These are phyloP conservation scores for Triops cancriformis DNA, from an alignment of 1,140 invertebrate genomes.

Conservation along the genomic window DNA sequence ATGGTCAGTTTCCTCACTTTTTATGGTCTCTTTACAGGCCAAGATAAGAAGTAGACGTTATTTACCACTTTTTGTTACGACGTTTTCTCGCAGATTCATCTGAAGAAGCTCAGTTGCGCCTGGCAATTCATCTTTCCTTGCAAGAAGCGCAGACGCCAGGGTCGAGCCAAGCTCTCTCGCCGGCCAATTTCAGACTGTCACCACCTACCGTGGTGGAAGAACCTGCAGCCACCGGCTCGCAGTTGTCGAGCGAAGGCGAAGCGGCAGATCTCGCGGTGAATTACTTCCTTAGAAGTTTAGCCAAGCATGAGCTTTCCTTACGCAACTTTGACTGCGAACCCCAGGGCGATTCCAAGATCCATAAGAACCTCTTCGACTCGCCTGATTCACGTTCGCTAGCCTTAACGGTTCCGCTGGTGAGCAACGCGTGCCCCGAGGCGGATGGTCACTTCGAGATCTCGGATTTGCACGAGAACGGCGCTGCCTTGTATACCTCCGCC, in stretches of 20 bases:
- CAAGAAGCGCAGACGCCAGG: conserved; percentile 36
- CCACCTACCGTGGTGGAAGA: conserved; percentile 21
- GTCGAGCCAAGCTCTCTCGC: background rate
- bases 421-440: conserved; percentile 34
- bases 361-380: conserved; percentile 30
- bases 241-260: background rate
- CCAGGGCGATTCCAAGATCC: conserved; percentile 29
- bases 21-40: background rate
- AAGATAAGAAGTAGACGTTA: background rate
- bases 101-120: conserved; percentile 43
- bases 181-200: conserved; percentile 22
- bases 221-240: conserved; percentile 21
- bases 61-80: background rate
- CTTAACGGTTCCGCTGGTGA: background rate
- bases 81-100: background rate
- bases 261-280: conserved; percentile 46
- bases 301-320: conserved; percentile 35
- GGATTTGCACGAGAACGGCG: conserved; percentile 44
- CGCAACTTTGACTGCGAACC: conserved; percentile 26
- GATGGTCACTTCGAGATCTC: conserved; percentile 48
- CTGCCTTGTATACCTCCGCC: conserved; percentile 33
- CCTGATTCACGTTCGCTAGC: conserved; percentile 19
- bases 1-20: background rate
- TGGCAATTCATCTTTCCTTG: conserved; percentile 44
- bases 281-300: conserved; percentile 47